Evolutionary conservation across 2,888 invertebrate genomes (phyloP).

Genomic region (Caenorhabditis virilis): DNA sequence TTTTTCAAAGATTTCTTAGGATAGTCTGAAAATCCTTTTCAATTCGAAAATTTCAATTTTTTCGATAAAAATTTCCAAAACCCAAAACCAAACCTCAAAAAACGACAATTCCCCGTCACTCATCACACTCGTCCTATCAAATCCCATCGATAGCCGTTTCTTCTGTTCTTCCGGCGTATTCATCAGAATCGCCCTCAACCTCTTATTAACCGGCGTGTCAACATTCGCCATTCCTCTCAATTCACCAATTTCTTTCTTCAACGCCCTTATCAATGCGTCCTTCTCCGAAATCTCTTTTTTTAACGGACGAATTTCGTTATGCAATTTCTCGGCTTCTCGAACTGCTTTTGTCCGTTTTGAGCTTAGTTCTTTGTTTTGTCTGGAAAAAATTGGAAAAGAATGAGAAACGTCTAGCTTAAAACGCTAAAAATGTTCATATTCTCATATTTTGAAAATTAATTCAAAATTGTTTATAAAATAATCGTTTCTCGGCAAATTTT

Average conservation of each 20-base stretch:
- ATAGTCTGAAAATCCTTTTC: no score
- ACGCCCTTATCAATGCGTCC: not conserved
- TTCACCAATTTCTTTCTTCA: not conserved
- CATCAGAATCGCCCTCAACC: slow-evolving; percentile 14
- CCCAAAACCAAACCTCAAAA: no score
- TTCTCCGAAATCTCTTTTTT: not conserved
- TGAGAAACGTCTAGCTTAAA: no score
- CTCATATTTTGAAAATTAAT: no score
- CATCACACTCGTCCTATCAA: slow-evolving; percentile 11
- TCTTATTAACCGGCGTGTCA: slow-evolving; percentile 18
- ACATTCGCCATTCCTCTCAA: slow-evolving; percentile 18
- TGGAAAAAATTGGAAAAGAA: no score
- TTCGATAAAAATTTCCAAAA: no score
- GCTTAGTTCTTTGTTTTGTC: slow-evolving; percentile 21
- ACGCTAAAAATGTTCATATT: no score
- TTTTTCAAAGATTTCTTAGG: no score
- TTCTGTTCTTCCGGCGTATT: slow-evolving; percentile 10
- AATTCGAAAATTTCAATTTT: no score
- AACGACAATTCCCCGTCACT: slow-evolving; percentile 8
- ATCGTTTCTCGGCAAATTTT: no score
- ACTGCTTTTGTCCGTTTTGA: slow-evolving; percentile 7
- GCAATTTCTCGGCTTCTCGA: slow-evolving; percentile 10
- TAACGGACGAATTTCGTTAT: not conserved
- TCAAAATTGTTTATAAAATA: no score
- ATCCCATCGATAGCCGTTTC: slow-evolving; percentile 26